Base-by-base conservation (phyloP, 2,888 invertebrate genomes). In the Idaea dimidiata region DNA sequence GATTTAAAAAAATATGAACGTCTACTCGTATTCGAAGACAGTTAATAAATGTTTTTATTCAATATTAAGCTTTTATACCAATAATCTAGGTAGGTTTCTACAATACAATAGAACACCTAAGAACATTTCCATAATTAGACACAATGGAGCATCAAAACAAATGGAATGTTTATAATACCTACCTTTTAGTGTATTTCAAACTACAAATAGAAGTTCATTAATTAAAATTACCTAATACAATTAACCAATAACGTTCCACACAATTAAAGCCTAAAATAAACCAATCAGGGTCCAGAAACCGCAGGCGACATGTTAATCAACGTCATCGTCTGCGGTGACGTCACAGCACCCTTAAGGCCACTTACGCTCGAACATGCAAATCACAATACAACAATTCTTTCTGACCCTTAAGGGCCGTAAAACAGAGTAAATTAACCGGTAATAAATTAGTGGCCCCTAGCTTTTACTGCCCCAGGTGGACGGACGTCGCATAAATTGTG, bases 361-460 rank as follows among this genome's bases (percentile, higher is more conserved):
- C 80, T 84, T 83, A 80, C 68, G 70, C 62, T 74, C 77, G 77
- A 79, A 84, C 86, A 90, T 89, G 89, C 88, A 89, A 89, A 89
- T 89, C 87, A 84, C 83, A 77, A 74, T 78, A 73, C 77, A 78
- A 82, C 86, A 76, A 86, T 88, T 87, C 87, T 88, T 89, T 83
- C 74, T 74, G 79, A 71, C 79, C 72, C 73, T 68, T 66, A 68
- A 67, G 80, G 72, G 70, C 73, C 76, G 81, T 84, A 82, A 84
- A 82, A 80, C 79, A 84, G 78, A 74, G 81, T 82, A 81, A 87
- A 87, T 88, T 87, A 88, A 86, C 82, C 74, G 78, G 75, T 82
- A 73, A 83, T 87, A 86, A 84, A 86, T 87, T 86, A 86, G 81
- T 78, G 77, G 74, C 78, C 81, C 79, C 78, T 72, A 72, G 72